These are phyloP conservation scores for Acleris literana DNA, from an alignment of 2,888 invertebrate species.

Conservation along the genomic window DNA sequence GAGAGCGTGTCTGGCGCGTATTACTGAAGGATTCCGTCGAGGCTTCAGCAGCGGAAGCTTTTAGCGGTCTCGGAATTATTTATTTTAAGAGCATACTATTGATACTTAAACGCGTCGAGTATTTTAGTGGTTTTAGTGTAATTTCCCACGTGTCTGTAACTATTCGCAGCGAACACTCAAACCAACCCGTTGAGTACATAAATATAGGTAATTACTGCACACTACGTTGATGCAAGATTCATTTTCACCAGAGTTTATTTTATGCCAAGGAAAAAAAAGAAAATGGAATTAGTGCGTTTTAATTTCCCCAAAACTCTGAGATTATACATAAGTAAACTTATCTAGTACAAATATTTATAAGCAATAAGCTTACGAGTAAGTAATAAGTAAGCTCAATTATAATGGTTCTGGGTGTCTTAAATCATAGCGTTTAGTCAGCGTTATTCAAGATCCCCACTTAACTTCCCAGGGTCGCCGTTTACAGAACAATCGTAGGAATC, in stretches of 20 bases:
- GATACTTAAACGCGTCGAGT: background rate
- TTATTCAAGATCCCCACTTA: conserved; percentile 12
- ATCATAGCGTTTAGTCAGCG: background rate
- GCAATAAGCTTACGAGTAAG: no score
- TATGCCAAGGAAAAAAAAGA: no score
- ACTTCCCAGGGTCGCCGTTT: conserved; percentile 27
- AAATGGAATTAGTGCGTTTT: no score
- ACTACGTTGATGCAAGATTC: no score
- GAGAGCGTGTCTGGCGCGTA: conserved; percentile 9
- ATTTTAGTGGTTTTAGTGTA: background rate
- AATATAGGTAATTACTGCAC: no score
- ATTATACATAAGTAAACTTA: no score
- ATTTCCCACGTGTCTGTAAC: background rate
- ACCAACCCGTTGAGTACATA: background rate
- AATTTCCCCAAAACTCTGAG: no score
- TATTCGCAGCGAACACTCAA: background rate
- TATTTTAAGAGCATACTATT: background rate
- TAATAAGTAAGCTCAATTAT: no score
- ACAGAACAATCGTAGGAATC: conserved; percentile 33
- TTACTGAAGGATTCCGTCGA: conserved; percentile 4
- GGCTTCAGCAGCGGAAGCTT: conserved; percentile 17
- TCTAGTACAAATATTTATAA: no score
- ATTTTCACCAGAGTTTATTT: no score
- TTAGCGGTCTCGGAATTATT: conserved; percentile 8
- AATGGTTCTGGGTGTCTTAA: no score